Evolutionary conservation across 2,113 vertebrate genomes (phyloP), one percentile per base, ranked within the genome.

Genomic region (Laticauda colubrina): DNA sequence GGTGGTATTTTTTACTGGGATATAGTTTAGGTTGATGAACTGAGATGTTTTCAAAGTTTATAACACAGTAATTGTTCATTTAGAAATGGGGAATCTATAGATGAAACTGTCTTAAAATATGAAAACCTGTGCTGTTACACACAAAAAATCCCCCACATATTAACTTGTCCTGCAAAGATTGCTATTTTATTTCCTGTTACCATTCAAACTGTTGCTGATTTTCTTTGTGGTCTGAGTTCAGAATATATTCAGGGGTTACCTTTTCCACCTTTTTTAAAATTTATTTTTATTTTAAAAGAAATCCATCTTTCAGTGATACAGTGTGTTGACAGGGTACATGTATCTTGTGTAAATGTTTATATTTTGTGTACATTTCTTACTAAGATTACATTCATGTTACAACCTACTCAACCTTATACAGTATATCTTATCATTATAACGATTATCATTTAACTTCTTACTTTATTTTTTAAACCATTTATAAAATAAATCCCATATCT

Each of bases 1-100:
- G 57, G 87, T 57, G 53, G 81, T 57, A 92, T 51, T 51, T 92
- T 24, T 89, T 88, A 88, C 69, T 92, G 43, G 75, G 48, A 45
- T 57, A 69, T 90, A 85, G 61, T 20, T 61, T 61, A 9, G 85
- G 3, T 61, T 61, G 75, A 45, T 39, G 8, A 93, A 93, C 81
- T 89, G 9, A 53, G 20, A 21, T 59, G 26, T 53, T 64, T 51
- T 69, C 53, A 57, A 89, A 92, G 34, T n/a, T 48, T 59, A 43
- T 45, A 89, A 48, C 29, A n/a, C 43, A 89, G 75, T 75, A 85
- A n/a, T 59, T 39, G 45, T 53, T 87, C 23, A 87, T 51, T 64
- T 43, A 56, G 34, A 91, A 85, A 45, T 90, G n/a, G 20, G 75
- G 18, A 81, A 81, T 81, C 75, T 21, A 43, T 21, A 81, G 20